phyloP scores from a whole-genome alignment of 2,888 invertebrate genomes.

The Ellobium chinense region DNA sequence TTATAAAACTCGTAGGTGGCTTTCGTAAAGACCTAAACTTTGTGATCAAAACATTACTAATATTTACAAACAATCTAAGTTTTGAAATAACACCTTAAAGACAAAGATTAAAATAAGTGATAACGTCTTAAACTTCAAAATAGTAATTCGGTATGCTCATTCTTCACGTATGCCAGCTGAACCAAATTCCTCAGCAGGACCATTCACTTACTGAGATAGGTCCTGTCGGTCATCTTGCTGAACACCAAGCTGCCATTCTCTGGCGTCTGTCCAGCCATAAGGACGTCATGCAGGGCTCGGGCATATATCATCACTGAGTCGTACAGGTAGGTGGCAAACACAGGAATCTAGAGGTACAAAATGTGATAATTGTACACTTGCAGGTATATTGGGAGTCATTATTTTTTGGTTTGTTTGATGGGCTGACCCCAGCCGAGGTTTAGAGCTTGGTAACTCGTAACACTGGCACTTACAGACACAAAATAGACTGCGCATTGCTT shows the following conservation, averaged over 20 bases:
- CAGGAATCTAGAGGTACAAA: conserved; percentile 81
- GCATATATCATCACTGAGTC: conserved; percentile 93
- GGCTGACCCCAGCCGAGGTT: not conserved
- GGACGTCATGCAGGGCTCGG: conserved; percentile 86
- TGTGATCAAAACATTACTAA: too few species aligned
- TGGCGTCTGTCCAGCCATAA: conserved; percentile 83
- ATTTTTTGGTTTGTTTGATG: not conserved
- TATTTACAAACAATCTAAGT: too few species aligned
- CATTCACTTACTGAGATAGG: conserved; percentile 77
- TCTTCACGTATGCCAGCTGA: too few species aligned
- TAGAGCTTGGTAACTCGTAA: not conserved
- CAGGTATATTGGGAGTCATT: not conserved
- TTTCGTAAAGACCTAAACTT: too few species aligned
- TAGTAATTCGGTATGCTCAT: too few species aligned
- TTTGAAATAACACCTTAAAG: too few species aligned
- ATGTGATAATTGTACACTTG: not conserved
- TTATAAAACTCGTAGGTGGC: too few species aligned
- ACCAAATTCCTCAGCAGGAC: too few species aligned
- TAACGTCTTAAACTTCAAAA: too few species aligned
- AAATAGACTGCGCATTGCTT: too few species aligned
- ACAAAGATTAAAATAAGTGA: too few species aligned
- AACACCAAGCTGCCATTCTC: conserved; percentile 87
- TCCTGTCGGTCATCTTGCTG: conserved; percentile 87
- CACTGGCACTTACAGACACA: too few species aligned
- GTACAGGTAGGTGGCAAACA: conserved; percentile 88